phyloP scores from a whole-genome alignment of 1,140 invertebrate genomes.

The Mya arenaria region DNA sequence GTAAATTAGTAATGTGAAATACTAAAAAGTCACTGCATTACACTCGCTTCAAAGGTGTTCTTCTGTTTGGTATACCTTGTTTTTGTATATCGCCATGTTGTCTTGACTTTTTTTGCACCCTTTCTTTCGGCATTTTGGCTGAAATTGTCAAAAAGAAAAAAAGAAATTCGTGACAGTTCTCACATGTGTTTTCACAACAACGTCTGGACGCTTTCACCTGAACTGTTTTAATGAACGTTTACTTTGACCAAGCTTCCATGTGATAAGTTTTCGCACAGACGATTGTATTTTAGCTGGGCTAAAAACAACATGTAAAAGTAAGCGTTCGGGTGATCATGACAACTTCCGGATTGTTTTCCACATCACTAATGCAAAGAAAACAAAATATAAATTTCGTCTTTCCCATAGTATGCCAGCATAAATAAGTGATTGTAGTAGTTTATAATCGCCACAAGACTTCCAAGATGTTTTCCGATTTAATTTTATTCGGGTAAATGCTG shows the following conservation, averaged over 20 bases:
- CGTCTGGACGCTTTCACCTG: constrained; percentile 5
- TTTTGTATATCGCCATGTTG: constrained; percentile 51
- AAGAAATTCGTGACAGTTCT: neutral
- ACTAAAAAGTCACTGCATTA: too few relatives aligned
- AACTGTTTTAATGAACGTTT: too few relatives aligned
- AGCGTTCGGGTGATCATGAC: neutral
- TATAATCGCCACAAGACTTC: too few relatives aligned
- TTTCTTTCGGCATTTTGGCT: constrained; percentile 45
- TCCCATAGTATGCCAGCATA: neutral
- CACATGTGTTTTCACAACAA: constrained; percentile 39
- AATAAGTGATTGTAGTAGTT: too few relatives aligned
- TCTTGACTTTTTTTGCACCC: constrained; percentile 36
- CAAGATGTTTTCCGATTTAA: constrained; percentile 45
- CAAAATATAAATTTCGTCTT: neutral
- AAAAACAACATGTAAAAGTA: too few relatives aligned
- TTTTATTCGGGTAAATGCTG: constrained; percentile 42
- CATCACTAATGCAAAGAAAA: neutral
- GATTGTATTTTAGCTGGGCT: too few relatives aligned
- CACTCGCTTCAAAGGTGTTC: too few relatives aligned
- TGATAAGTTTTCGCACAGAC: too few relatives aligned
- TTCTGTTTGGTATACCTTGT: too few relatives aligned
- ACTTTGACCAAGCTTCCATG: too few relatives aligned
- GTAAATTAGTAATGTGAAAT: too few relatives aligned
- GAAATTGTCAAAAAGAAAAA: neutral
- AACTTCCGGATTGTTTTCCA: constrained; percentile 1